Conservation (phyloP, 1,140 invertebrate species). For the Apis mellifera region DNA sequence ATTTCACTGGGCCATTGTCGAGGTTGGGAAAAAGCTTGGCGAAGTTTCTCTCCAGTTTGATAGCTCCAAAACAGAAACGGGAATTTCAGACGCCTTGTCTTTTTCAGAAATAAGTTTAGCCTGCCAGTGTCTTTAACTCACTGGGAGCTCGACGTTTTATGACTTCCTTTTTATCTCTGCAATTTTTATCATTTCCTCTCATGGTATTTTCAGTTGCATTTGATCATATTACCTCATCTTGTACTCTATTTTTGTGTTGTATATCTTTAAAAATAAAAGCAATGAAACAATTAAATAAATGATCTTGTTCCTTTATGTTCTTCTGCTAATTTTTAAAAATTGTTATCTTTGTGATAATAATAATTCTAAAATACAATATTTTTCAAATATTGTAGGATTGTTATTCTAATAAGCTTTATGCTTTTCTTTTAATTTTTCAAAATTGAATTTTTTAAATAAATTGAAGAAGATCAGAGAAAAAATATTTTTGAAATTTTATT, state of each 20-base stretch:
- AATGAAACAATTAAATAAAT: too few species aligned
- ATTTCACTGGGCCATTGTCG: constrained; percentile 15
- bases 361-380: too few species aligned
- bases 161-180: not conserved
- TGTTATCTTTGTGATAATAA: too few species aligned
- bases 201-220: not conserved
- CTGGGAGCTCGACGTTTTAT: not conserved
- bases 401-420: not conserved
- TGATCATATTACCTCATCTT: not conserved
- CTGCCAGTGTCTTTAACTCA: not conserved
- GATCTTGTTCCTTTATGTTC: too few species aligned
- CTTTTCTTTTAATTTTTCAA: not conserved
- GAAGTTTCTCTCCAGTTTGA: constrained; percentile 18
- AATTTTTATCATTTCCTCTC: not conserved
- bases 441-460: not conserved
- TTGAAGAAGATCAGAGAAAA: not conserved
- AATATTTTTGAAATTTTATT: too few species aligned
- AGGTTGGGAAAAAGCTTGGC: constrained; percentile 10
- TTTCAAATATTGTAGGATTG: too few species aligned
- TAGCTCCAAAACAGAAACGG: not conserved
- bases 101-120: not conserved
- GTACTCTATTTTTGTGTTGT: too few species aligned
- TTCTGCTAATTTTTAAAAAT: too few species aligned
- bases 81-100: not conserved
- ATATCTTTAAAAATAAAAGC: too few species aligned